A percentile compares a stretch with the other conserved stretches of the same genome.
phyloP scores from a whole-genome alignment of 2,888 invertebrate genomes.

The Campopleginae sp. region DNA sequence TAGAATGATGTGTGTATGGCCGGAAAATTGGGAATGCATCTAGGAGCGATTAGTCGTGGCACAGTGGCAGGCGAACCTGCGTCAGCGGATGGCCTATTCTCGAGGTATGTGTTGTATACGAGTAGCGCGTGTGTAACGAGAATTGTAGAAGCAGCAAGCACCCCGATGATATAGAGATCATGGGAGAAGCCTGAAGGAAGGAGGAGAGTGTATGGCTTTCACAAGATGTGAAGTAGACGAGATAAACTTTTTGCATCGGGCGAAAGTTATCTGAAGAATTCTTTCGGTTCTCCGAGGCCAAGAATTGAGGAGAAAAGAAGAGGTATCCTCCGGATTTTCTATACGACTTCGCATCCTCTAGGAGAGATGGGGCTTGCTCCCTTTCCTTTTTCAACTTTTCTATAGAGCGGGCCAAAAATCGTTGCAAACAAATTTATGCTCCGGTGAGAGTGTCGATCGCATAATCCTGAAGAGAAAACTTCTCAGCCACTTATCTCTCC shows the following conservation, averaged over 20 bases:
- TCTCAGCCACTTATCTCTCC: not conserved
- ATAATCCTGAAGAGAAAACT: not conserved
- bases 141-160: constrained; percentile 35
- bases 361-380: constrained; percentile 7
- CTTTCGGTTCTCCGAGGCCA: constrained; percentile 64
- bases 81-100: constrained; percentile 57
- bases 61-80: constrained; percentile 58
- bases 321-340: constrained; percentile 61
- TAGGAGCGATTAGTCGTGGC: constrained; percentile 64
- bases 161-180: constrained; percentile 17
- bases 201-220: constrained; percentile 13
- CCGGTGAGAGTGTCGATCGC: not conserved
- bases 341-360: constrained; percentile 33
- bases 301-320: constrained; percentile 32
- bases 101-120: constrained; percentile 4
- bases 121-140: constrained; percentile 20
- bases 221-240: constrained; percentile 39
- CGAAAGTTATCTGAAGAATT: constrained; percentile 74
- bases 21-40: constrained; percentile 65
- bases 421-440: not conserved
- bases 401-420: not conserved
- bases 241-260: constrained; percentile 67
- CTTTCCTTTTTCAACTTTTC: not conserved
- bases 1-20: constrained; percentile 16
- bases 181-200: constrained; percentile 1